phyloP scores from a whole-genome alignment of 92 coral and sea anemone genomes.

The Hydrozoanthus gracilis region DNA sequence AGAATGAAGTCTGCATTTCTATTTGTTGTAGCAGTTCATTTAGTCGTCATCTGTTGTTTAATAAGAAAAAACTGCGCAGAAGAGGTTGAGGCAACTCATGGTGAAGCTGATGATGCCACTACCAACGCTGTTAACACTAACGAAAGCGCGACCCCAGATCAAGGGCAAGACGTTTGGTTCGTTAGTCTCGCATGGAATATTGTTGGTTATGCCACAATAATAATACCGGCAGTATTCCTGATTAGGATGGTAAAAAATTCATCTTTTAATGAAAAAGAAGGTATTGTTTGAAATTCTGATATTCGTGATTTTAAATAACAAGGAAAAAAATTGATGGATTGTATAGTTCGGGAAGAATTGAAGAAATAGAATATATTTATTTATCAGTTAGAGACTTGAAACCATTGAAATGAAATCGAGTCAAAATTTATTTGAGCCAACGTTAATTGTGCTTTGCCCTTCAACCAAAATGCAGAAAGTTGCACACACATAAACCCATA shows the following conservation, averaged over 20 bases:
- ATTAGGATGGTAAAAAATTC: conserved; percentile 91
- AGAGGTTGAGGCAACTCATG: background rate
- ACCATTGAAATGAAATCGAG: too few relatives aligned
- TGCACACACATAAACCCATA: background rate
- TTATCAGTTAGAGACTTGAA: too few relatives aligned
- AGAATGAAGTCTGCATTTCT: conserved; percentile 13
- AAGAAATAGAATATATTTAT: too few relatives aligned
- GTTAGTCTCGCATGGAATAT: conserved; percentile 81
- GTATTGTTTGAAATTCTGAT: conserved; percentile 40
- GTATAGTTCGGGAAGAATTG: too few relatives aligned
- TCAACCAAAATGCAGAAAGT: background rate
- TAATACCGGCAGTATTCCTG: conserved; percentile 80
- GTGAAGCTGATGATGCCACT: background rate
- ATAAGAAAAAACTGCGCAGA: background rate
- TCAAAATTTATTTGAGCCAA: too few relatives aligned
- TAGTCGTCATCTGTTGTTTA: conserved; percentile 3
- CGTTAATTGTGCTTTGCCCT: too few relatives aligned
- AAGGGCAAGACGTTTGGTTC: conserved; percentile 72
- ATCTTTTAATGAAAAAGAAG: conserved; percentile 85
- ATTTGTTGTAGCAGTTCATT: conserved; percentile 6
- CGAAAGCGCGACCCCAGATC: background rate
- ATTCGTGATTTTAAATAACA: background rate
- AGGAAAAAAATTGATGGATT: too few relatives aligned
- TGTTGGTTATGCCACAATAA: conserved; percentile 91
- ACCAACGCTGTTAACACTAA: background rate